Evolutionary conservation across 92 coral and sea anemone species (phyloP).

Genomic region (Heliopora coerulea): DNA sequence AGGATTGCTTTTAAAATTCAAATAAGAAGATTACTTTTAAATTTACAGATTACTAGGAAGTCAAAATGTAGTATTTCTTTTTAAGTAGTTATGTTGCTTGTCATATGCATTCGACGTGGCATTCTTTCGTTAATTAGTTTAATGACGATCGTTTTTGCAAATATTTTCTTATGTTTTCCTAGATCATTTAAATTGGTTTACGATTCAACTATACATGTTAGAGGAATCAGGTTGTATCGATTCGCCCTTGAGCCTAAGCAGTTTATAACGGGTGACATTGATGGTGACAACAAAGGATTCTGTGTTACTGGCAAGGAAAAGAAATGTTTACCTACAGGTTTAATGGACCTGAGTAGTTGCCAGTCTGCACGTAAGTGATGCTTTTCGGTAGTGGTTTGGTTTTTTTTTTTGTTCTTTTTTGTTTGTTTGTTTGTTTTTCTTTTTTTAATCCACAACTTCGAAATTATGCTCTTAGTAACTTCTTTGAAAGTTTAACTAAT

Average conservation of each 20-base stretch:
- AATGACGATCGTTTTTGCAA: no score
- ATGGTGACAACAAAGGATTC: conserved; percentile 78
- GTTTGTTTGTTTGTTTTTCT: not conserved
- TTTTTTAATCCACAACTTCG: no score
- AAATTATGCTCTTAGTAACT: no score
- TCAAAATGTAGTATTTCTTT: no score
- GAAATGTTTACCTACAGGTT: conserved; percentile 69
- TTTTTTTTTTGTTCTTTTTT: conserved; percentile 1
- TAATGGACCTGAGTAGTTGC: conserved; percentile 68
- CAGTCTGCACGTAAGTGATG: conserved; percentile 82
- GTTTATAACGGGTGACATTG: conserved; percentile 66
- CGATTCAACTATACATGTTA: conserved; percentile 59
- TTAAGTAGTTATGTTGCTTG: no score
- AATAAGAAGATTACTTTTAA: no score
- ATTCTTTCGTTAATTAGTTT: no score
- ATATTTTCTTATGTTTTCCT: not conserved
- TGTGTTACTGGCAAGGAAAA: conserved; percentile 68
- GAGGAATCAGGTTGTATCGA: conserved; percentile 70
- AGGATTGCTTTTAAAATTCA: no score
- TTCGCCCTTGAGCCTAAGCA: conserved; percentile 63
- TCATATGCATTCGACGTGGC: no score
- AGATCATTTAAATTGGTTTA: conserved; percentile 72
- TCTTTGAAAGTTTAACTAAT: no score
- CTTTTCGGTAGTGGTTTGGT: no score
- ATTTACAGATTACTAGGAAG: no score